Percentiles rank a stretch among this genome's conserved stretches.
Evolutionary conservation across 1,140 invertebrate species (phyloP).

Genomic region (Babylonia areolata): DNA sequence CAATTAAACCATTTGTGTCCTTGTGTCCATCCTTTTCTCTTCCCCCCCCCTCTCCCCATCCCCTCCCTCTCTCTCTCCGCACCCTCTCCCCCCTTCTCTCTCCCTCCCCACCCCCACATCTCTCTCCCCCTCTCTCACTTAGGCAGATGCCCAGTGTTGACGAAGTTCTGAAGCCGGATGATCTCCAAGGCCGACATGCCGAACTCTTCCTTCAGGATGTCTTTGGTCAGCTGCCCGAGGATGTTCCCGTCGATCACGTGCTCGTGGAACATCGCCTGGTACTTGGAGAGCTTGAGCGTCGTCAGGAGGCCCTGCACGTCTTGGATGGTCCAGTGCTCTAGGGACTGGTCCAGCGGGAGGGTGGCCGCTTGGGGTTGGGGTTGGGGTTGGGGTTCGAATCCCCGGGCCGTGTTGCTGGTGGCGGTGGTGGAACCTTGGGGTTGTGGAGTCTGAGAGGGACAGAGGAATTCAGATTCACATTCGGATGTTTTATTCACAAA

Average conservation of each 20-base stretch:
- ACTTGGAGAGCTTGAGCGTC: neutral
- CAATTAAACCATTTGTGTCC: too few species aligned
- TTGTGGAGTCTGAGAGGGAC: neutral
- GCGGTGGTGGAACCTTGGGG: neutral
- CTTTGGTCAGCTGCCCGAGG: neutral
- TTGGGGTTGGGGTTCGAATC: neutral
- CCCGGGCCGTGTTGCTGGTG: neutral
- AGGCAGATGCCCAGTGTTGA: neutral
- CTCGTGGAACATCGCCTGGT: neutral
- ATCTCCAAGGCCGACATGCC: neutral
- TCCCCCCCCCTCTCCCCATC: too few species aligned
- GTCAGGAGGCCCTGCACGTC: neutral
- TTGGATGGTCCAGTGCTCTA: neutral
- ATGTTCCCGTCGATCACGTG: neutral
- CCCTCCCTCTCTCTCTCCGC: too few species aligned
- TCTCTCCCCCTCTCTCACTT: neutral
- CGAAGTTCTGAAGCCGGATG: neutral
- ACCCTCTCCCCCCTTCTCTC: too few species aligned
- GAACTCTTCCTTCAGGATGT: slow-evolving; percentile 14
- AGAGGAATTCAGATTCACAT: neutral
- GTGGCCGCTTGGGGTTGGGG: neutral
- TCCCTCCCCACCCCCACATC: too few species aligned
- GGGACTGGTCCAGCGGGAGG: neutral
- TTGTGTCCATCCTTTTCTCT: too few species aligned
- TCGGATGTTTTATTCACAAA: too few species aligned